Evolutionary conservation across 2,888 invertebrate genomes (phyloP), one percentile per base, ranked within the genome.

Genomic region (Lepidocyrtinus sp.): DNA sequence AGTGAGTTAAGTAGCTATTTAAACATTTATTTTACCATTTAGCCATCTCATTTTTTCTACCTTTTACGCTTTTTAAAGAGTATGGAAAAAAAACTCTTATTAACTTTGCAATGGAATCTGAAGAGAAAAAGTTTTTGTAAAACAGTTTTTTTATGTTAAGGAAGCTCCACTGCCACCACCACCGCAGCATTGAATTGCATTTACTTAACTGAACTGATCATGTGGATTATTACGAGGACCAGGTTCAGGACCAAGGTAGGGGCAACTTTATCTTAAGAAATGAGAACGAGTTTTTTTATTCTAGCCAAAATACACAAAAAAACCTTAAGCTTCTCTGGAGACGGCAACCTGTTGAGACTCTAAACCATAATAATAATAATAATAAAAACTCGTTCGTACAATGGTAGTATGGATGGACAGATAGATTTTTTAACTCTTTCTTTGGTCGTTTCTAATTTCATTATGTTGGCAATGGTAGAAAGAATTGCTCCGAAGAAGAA

Each of bases 331-430:
- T 77, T 63, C 55, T 68, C 78, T 78, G 78, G 78, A 78, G 78
- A 78, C 78, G 78, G 78, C 78, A 78, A 73, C 78, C 78, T 73
- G 73, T 73, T 78, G 78, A 78, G 78, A 73, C 45, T 73, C 69
- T 73, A 64, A 71, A 67, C 71, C 61, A 70, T 71, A 62, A 65
- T 77, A 73, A 73, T 72, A 78, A 36, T 36, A 36, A 36, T 7
- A 36, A 36, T 5, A 7, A 5, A 78, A 78, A 78, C 78, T 73
- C 73, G 78, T 78, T 73, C 78, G 67, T 62, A 63, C 73, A 73
- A 78, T 77, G 77, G 67, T 15, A 36, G 77, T 21, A 61, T 24
- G 46, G 61, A 71, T 62, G 72, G 46, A 72, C n/a, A n/a, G n/a
- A n/a, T n/a, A n/a, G n/a, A n/a, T n/a, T n/a, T 12, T 36, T 36